Percentiles rank a stretch among this genome's conserved stretches.
phyloP scores from a whole-genome alignment of 92 coral and sea anemone genomes.

The Paramuricea clavata region DNA sequence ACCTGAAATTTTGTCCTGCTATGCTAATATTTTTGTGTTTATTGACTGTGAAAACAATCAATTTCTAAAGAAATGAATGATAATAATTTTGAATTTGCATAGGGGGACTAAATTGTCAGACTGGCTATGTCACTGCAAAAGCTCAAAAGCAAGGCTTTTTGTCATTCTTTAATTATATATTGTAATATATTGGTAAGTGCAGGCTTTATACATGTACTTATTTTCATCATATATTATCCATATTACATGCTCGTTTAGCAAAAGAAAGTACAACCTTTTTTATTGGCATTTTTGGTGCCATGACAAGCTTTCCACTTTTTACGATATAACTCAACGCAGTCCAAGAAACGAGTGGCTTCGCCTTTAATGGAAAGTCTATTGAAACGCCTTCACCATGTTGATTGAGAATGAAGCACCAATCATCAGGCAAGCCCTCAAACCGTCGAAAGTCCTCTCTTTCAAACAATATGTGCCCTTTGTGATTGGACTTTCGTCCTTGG shows the following conservation, averaged over 20 bases:
- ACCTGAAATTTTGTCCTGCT: too few species aligned
- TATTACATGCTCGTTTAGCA: constrained; percentile 49
- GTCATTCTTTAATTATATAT: too few species aligned
- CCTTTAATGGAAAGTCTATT: constrained; percentile 59
- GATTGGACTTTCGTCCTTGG: constrained; percentile 51
- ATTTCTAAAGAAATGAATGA: too few species aligned
- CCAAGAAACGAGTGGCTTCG: constrained; percentile 60
- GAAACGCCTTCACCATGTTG: constrained; percentile 71
- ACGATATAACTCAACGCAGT: constrained; percentile 2
- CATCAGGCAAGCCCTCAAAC: constrained; percentile 41
- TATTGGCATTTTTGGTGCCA: constrained; percentile 55
- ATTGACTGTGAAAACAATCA: too few species aligned
- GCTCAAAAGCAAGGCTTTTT: too few species aligned
- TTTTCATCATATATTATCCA: constrained; percentile 6
- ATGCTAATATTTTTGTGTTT: too few species aligned
- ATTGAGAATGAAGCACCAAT: constrained; percentile 64
- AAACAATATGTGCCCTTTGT: constrained; percentile 54
- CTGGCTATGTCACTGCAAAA: too few species aligned
- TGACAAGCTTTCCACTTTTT: constrained; percentile 19
- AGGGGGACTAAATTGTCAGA: too few species aligned
- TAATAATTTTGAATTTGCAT: too few species aligned
- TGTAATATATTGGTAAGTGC: too few species aligned
- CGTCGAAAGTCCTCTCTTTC: constrained; percentile 42
- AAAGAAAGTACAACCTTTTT: constrained; percentile 57
- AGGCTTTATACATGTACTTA: too few species aligned